These are phyloP conservation scores for Bombus difficillimus DNA, from an alignment of 1,140 invertebrate species.

Conservation along the genomic window DNA sequence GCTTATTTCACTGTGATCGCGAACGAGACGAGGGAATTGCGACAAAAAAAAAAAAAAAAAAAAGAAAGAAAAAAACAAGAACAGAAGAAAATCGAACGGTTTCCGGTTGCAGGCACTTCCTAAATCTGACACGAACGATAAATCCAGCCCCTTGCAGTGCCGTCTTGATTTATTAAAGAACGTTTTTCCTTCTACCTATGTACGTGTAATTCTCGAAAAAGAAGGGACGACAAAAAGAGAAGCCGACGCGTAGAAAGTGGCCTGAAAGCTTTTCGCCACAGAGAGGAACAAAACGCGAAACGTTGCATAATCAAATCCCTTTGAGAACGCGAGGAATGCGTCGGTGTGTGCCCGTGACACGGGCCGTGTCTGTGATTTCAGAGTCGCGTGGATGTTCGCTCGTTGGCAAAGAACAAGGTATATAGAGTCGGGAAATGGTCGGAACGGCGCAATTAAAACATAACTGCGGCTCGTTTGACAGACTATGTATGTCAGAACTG, in stretches of 20 bases:
- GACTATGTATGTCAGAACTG: constrained; percentile 10
- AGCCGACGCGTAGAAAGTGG: background rate
- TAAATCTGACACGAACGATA: background rate
- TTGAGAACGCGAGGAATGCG: constrained; percentile 10
- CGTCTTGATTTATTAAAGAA: constrained; percentile 17
- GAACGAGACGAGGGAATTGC: background rate
- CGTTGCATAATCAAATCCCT: constrained; percentile 46
- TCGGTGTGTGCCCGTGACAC: background rate
- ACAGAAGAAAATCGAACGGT: background rate
- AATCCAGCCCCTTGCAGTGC: background rate
- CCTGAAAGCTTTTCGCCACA: background rate
- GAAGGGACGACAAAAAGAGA: background rate
- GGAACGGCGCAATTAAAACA: constrained; percentile 46
- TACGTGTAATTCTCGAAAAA: background rate
- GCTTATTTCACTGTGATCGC: background rate
- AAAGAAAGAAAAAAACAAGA: background rate
- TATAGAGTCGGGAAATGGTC: constrained; percentile 22
- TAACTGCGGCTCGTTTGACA: constrained; percentile 36
- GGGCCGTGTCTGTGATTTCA: background rate
- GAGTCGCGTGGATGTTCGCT: background rate
- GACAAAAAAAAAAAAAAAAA: background rate
- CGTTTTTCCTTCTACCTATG: background rate
- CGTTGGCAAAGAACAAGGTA: constrained; percentile 13
- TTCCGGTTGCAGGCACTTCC: too few relatives aligned
- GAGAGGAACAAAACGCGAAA: constrained; percentile 21